phyloP scores from a whole-genome alignment of 2,113 vertebrate genomes.

The Oophaga pumilio region DNA sequence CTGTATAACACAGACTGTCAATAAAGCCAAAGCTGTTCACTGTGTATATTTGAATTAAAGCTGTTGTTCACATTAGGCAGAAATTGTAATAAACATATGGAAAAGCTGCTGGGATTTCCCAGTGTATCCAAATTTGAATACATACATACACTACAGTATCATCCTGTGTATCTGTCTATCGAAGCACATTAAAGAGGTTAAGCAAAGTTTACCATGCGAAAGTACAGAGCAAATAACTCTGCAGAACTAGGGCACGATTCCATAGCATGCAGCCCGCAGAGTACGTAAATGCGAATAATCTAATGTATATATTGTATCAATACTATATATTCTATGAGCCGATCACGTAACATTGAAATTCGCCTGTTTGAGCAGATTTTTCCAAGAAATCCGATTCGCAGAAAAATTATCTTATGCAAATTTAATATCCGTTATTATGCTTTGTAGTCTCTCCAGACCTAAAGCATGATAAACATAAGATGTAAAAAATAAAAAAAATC shows the following conservation, averaged over 20 bases:
- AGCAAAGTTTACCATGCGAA: constrained; percentile 3
- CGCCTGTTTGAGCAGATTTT: too few species aligned
- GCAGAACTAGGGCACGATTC: not conserved
- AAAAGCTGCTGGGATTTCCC: constrained; percentile 38
- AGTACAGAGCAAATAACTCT: not conserved
- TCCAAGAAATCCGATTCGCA: too few species aligned
- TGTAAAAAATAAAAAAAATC: too few species aligned
- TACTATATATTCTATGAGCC: too few species aligned
- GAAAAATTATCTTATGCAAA: too few species aligned
- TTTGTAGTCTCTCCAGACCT: too few species aligned
- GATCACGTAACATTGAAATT: too few species aligned
- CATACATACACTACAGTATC: not conserved
- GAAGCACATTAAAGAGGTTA: not conserved
- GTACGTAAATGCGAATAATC: not conserved
- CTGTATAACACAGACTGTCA: constrained; percentile 42
- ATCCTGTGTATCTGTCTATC: constrained; percentile 31
- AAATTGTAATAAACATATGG: constrained; percentile 52
- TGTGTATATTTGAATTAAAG: constrained; percentile 54
- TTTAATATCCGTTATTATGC: too few species aligned
- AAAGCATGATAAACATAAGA: too few species aligned
- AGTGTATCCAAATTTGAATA: constrained; percentile 34
- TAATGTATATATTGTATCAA: not conserved
- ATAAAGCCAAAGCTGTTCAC: constrained; percentile 50
- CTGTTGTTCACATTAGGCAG: constrained; percentile 57
- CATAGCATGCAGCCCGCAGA: not conserved